These are phyloP conservation scores for Paedocypris sp. DNA, from an alignment of 2,113 vertebrate species.

Conservation along the genomic window DNA sequence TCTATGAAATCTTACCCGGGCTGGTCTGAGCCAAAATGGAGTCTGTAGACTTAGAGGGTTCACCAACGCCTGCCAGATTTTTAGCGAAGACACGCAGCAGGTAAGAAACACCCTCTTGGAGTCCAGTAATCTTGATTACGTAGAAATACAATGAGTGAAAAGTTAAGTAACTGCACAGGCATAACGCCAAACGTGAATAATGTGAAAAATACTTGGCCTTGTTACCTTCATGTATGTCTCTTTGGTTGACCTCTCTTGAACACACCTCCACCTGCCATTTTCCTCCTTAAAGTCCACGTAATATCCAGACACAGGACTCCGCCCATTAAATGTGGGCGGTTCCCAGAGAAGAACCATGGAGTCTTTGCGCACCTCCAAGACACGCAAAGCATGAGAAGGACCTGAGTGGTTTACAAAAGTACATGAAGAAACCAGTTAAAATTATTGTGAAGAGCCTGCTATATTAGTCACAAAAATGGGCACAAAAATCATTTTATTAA, in stretches of 20 bases:
- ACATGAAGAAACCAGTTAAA: neutral
- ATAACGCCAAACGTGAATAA: neutral
- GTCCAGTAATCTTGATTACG: slow-evolving; percentile 62
- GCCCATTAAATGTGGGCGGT: slow-evolving; percentile 71
- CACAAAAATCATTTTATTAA: too few species aligned
- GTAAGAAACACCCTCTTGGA: slow-evolving; percentile 72
- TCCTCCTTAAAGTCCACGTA: slow-evolving; percentile 82
- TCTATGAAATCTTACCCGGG: slow-evolving; percentile 64
- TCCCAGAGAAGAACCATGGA: slow-evolving; percentile 87
- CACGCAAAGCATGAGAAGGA: slow-evolving; percentile 69
- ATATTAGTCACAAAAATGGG: too few species aligned
- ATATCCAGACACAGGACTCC: slow-evolving; percentile 77
- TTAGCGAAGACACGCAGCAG: slow-evolving; percentile 77
- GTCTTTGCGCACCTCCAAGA: slow-evolving; percentile 77
- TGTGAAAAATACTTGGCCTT: slow-evolving; percentile 1
- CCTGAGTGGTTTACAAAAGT: slow-evolving; percentile 51
- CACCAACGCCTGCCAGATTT: slow-evolving; percentile 87
- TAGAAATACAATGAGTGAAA: slow-evolving; percentile 12
- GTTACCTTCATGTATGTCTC: slow-evolving; percentile 77
- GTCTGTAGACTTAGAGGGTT: slow-evolving; percentile 66
- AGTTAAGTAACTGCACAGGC: too few species aligned
- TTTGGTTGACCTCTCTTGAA: slow-evolving; percentile 70
- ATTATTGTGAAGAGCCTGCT: too few species aligned
- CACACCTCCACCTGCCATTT: slow-evolving; percentile 72
- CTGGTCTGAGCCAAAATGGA: slow-evolving; percentile 78